Percentiles rank a stretch among this genome's conserved stretches.
Conservation (phyloP, 2,113 vertebrate species). For the Lycocorax pyrrhopterus region DNA sequence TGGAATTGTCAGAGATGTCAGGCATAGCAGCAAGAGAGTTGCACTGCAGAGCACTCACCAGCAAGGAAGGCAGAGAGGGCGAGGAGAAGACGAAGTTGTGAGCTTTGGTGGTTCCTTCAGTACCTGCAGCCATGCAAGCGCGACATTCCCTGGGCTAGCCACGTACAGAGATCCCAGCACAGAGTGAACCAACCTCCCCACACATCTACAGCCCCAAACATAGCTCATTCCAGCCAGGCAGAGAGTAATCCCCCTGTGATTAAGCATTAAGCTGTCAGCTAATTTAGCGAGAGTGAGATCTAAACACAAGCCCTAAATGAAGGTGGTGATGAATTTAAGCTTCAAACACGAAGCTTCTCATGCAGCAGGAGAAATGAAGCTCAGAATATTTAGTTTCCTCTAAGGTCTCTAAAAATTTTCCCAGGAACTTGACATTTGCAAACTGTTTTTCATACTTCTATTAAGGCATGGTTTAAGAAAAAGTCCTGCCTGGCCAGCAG, state of each 20-base stretch:
- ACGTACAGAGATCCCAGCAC: rapidly evolving
- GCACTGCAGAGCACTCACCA: neutral
- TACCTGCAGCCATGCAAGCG: neutral
- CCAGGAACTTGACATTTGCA: neutral
- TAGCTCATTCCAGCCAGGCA: neutral
- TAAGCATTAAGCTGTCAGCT: neutral
- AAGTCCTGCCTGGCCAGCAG: neutral
- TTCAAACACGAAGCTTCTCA: neutral
- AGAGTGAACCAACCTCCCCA: neutral
- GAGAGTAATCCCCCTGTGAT: neutral
- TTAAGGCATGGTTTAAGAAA: neutral
- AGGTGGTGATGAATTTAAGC: neutral
- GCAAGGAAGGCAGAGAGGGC: neutral
- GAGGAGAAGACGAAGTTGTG: neutral
- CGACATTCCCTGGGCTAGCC: neutral
- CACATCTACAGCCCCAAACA: neutral
- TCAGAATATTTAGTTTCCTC: neutral
- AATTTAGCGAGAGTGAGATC: neutral
- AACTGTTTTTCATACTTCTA: neutral
- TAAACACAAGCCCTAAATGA: neutral
- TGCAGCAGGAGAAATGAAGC: neutral
- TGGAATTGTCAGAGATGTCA: neutral
- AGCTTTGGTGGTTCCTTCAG: neutral
- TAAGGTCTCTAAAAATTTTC: neutral
- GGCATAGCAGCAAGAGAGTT: neutral